Conservation (phyloP, 2,888 invertebrate genomes). For the Apotomis capreana region DNA sequence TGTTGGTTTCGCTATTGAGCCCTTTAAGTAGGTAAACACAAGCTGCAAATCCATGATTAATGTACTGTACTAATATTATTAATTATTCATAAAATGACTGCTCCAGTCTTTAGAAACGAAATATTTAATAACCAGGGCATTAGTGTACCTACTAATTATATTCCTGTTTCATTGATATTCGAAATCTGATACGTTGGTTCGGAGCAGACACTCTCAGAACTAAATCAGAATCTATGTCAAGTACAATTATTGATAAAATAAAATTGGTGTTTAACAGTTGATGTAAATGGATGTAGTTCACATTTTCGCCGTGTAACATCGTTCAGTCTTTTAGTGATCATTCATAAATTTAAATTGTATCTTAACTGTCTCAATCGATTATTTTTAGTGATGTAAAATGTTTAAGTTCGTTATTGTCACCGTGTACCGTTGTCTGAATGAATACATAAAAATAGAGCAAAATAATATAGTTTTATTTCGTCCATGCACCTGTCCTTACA, state of each 20-base stretch:
- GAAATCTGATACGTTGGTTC: conserved; percentile 31
- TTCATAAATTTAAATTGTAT: conserved; percentile 62
- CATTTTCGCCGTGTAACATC: conserved; percentile 56
- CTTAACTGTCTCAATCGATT: conserved; percentile 72
- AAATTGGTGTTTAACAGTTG: conserved; percentile 58
- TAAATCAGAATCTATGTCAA: conserved; percentile 53
- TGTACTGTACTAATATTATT: too few relatives aligned
- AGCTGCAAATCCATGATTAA: too few relatives aligned
- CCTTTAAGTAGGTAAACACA: too few relatives aligned
- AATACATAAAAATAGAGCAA: conserved; percentile 81
- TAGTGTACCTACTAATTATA: too few relatives aligned
- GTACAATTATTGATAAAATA: conserved; percentile 55
- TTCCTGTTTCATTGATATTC: not conserved
- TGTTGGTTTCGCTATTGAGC: too few relatives aligned
- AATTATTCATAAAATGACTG: too few relatives aligned
- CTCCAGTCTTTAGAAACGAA: too few relatives aligned
- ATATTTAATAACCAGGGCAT: too few relatives aligned
- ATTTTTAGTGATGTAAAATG: conserved; percentile 63
- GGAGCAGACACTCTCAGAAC: conserved; percentile 31
- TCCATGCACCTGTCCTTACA: not conserved
- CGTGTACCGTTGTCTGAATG: conserved; percentile 84
- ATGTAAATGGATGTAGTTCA: conserved; percentile 57
- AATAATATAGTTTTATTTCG: conserved; percentile 69
- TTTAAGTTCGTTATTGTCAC: conserved; percentile 83
- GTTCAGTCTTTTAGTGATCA: conserved; percentile 60